A percentile compares a stretch with the other conserved stretches of the same genome.
Conservation (phyloP, 2,113 vertebrate genomes). For the Corynorhinus townsendii region DNA sequence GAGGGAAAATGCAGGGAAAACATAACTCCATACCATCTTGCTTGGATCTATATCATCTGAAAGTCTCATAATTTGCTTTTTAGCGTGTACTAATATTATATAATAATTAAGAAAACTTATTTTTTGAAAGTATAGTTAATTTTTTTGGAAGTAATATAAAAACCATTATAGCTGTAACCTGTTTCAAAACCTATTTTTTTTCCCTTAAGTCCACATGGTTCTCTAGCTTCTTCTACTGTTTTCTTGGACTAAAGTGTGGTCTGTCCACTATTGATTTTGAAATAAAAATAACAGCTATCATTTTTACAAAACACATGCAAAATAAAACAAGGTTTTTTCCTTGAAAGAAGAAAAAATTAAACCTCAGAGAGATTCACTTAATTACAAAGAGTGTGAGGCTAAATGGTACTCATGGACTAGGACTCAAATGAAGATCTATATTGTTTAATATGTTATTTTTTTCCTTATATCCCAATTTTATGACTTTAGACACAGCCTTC, state of each 20-base stretch:
- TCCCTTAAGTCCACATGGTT: not conserved
- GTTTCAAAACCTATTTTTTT: not conserved
- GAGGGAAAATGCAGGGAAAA: not conserved
- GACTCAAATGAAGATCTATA: not conserved
- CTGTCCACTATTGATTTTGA: not conserved
- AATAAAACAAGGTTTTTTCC: not conserved
- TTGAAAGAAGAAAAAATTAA: not conserved
- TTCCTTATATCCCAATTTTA: not conserved
- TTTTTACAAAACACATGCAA: not conserved
- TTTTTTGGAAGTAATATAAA: not conserved
- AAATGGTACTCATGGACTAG: not conserved
- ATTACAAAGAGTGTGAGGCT: not conserved
- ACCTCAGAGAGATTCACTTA: not conserved
- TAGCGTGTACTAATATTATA: not conserved
- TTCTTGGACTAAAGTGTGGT: not conserved
- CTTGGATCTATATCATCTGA: not conserved
- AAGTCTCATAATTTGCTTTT: not conserved
- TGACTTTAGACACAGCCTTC: not conserved
- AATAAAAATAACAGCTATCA: not conserved
- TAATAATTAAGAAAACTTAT: not conserved
- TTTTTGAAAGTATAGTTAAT: not conserved
- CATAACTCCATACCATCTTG: not conserved
- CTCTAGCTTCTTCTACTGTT: not conserved
- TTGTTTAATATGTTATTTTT: not conserved
- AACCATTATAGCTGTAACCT: not conserved